Percentiles rank a stretch among this genome's conserved stretches.
Conservation (phyloP, 2,888 invertebrate genomes). For the Drosophila gaucha region DNA sequence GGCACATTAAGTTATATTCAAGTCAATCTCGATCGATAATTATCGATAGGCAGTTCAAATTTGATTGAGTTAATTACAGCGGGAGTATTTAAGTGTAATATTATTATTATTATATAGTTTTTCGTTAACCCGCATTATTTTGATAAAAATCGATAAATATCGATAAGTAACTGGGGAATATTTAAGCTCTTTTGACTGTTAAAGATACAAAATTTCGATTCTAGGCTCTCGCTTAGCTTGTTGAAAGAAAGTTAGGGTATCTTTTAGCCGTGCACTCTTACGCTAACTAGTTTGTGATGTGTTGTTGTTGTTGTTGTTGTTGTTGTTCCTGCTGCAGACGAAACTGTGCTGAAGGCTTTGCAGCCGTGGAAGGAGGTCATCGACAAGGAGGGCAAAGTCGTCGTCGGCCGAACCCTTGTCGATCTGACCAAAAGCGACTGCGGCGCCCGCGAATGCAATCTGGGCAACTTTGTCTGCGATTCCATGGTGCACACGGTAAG, state of each 20-base stretch:
- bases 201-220: neutral
- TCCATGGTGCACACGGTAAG: constrained; percentile 89
- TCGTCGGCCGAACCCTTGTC: constrained; percentile 87
- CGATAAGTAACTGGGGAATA: too few species aligned
- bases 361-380: constrained; percentile 87
- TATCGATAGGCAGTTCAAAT: too few species aligned
- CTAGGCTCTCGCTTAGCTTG: neutral
- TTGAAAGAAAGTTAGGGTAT: neutral
- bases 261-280: neutral
- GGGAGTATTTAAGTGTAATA: too few species aligned
- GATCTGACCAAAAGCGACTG: constrained; percentile 86
- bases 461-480: constrained; percentile 91
- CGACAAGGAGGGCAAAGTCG: constrained; percentile 85
- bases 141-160: neutral
- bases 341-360: constrained; percentile 87
- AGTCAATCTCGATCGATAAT: too few species aligned
- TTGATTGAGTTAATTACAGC: too few species aligned
- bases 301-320: constrained; percentile 6
- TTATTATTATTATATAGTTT: too few species aligned
- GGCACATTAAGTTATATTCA: too few species aligned
- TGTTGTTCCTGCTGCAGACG: constrained; percentile 85
- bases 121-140: too few species aligned
- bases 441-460: constrained; percentile 88
- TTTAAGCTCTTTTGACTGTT: neutral
- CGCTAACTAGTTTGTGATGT: neutral